Percentiles rank a stretch among this genome's conserved stretches.
These are phyloP conservation scores for Epirrhoe tristata DNA, from an alignment of 2,888 invertebrate genomes.

Conservation along the genomic window DNA sequence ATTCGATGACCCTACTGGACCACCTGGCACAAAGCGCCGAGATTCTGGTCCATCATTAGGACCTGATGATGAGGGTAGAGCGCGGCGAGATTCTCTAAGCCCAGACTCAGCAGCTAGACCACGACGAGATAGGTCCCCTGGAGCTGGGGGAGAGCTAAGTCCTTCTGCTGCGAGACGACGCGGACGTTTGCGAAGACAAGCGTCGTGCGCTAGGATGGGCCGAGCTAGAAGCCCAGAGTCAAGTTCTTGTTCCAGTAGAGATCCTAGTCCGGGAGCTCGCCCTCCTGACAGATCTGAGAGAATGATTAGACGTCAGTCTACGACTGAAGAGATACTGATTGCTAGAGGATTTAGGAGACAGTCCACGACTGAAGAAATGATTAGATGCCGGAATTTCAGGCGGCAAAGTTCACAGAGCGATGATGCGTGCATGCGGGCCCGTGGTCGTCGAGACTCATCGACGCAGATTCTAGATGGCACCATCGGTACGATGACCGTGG, in stretches of 20 bases:
- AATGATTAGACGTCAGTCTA: slow-evolving; percentile 93
- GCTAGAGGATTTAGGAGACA: slow-evolving; percentile 95
- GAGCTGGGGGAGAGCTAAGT: slow-evolving; percentile 92
- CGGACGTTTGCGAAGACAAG: slow-evolving; percentile 90
- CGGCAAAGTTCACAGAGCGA: slow-evolving; percentile 96
- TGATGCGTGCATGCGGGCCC: slow-evolving; percentile 88
- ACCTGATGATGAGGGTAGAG: slow-evolving; percentile 92
- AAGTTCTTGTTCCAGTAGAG: slow-evolving; percentile 92
- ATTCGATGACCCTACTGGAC: slow-evolving; percentile 93
- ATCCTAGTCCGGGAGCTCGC: slow-evolving; percentile 91
- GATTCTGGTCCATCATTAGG: slow-evolving; percentile 94
- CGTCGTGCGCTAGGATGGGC: slow-evolving; percentile 89
- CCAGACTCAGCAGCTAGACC: slow-evolving; percentile 94
- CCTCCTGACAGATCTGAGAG: slow-evolving; percentile 86
- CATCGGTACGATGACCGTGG: slow-evolving; percentile 96
- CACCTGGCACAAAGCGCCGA: slow-evolving; percentile 88
- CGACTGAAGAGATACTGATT: slow-evolving; percentile 96
- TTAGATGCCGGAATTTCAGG: slow-evolving; percentile 95
- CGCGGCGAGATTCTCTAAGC: slow-evolving; percentile 94
- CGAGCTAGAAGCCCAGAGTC: slow-evolving; percentile 88
- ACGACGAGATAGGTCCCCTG: slow-evolving; percentile 92
- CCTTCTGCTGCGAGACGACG: slow-evolving; percentile 89
- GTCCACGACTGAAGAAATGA: slow-evolving; percentile 97
- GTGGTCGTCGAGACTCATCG: slow-evolving; percentile 93
- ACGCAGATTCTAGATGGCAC: slow-evolving; percentile 97